phyloP scores from a whole-genome alignment of 2,797 vertebrate species.

The Tarsius wallacei region DNA sequence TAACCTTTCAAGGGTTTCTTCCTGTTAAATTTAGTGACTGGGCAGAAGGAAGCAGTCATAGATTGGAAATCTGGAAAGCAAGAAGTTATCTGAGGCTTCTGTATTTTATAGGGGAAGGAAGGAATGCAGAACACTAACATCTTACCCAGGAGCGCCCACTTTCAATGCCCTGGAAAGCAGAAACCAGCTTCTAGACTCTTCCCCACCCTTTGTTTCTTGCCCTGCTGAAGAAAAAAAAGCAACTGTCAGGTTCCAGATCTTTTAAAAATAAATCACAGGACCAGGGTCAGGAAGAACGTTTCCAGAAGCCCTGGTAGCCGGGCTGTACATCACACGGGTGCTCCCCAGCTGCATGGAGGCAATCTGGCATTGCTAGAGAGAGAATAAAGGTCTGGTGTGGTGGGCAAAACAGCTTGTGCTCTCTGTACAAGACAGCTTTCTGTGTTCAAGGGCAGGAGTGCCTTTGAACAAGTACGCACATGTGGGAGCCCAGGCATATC shows the following conservation, averaged over 20 bases:
- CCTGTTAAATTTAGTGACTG: neutral
- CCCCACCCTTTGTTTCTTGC: neutral
- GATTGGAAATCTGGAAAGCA: neutral
- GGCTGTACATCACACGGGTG: slow-evolving; percentile 53
- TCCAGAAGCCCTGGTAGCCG: slow-evolving; percentile 47
- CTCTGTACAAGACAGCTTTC: neutral
- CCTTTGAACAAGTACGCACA: rapidly evolving
- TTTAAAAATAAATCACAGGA: slow-evolving; percentile 61
- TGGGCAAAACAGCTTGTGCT: neutral
- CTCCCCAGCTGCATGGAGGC: neutral
- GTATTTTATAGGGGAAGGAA: neutral
- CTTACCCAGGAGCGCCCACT: neutral
- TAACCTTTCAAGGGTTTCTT: neutral
- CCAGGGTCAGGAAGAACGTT: neutral
- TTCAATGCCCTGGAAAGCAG: neutral
- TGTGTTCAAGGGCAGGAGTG: neutral
- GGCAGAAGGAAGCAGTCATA: neutral
- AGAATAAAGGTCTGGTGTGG: neutral
- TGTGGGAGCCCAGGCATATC: neutral
- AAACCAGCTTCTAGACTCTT: neutral
- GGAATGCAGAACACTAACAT: neutral
- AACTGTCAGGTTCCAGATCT: neutral
- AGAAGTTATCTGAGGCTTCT: neutral
- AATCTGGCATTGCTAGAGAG: neutral
- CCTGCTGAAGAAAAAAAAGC: slow-evolving; percentile 43